Base-by-base conservation (phyloP, 2,888 invertebrate species). In the Netelia melanura region DNA sequence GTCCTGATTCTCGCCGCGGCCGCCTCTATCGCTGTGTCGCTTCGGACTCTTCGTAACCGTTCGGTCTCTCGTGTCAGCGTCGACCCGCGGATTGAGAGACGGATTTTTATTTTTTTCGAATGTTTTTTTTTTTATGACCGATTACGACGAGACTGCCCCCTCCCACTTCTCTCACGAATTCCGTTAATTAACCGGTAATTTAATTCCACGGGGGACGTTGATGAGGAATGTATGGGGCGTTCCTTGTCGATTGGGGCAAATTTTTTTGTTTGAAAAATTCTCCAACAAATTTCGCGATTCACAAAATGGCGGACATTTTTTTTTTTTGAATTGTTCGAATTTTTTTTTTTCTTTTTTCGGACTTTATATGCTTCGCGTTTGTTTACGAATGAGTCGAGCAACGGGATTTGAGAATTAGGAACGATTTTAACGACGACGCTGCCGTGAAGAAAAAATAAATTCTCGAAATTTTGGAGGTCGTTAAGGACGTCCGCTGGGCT, bases 1-100 rank as follows among this genome's bases (percentile, higher is more conserved):
- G 93, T 91, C 93, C 93, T 91, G 93, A 90, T 93, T 93, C 91
- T 91, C 88, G 71, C 23, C 43, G 56, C 65, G n/a, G 74, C 67
- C 79, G 75, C 70, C 14, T 65, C 65, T 78, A 56, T 70, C 52
- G 68, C 71, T 71, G 30, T 25, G 43, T 43, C 38, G 61, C 67
- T 23, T 56, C 72, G 68, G 52, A 64, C 43, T 74, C 71, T 48
- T 77, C 84, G 77, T 70, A 83, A 79, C 83, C 61, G 14, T 70
- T 38, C 6, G 38, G 38, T 38, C 38, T 72, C 10, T 72, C 10
- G 79, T 65, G 75, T 75, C 65, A 52, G 61, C 62, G 54, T 30
- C 48, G n/a, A 30, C 54, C 30, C 43, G 44, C 54, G 30, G 52
- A 6, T 54, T 52, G 21, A 14, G 52, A n/a, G 43, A 61, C 6